Percentiles rank a stretch among this genome's conserved stretches.
These are phyloP conservation scores for Tetrao urogallus DNA, from an alignment of 2,113 vertebrate species.

Conservation along the genomic window DNA sequence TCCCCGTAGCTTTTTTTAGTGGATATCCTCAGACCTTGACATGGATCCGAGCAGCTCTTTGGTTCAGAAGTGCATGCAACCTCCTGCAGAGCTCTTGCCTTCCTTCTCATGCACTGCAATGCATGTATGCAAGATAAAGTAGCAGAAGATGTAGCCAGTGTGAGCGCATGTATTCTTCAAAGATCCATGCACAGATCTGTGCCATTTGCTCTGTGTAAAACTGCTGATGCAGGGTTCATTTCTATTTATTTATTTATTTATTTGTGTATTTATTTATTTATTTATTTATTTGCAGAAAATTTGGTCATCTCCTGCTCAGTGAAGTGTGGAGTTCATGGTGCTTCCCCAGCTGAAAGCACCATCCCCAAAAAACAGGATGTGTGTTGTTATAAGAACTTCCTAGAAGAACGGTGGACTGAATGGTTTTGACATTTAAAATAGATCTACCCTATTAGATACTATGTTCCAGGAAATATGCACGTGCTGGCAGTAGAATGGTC, in stretches of 20 bases:
- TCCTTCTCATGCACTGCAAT: not conserved
- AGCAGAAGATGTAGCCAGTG: not conserved
- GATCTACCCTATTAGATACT: not conserved
- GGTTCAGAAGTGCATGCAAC: not conserved
- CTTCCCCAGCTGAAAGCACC: not conserved
- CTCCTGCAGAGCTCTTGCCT: not conserved
- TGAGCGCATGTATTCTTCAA: not conserved
- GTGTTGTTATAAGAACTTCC: conserved; percentile 1
- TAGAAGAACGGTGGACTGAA: not conserved
- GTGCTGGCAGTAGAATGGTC: not conserved
- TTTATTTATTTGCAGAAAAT: not conserved
- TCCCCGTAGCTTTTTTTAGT: not conserved
- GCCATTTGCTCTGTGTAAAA: not conserved
- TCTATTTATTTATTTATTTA: not conserved
- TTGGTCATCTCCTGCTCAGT: not conserved
- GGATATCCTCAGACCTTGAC: not conserved
- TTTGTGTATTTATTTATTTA: not conserved
- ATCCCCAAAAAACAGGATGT: not conserved
- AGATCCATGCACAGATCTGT: not conserved
- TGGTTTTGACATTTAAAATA: not conserved
- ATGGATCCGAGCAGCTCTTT: not conserved
- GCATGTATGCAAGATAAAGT: not conserved
- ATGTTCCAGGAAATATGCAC: not conserved
- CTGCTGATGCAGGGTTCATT: not conserved
- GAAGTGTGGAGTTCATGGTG: not conserved